Percentiles rank a stretch among this genome's conserved stretches.
phyloP scores from a whole-genome alignment of 2,797 vertebrate species.

The Phoxinus dragarum region DNA sequence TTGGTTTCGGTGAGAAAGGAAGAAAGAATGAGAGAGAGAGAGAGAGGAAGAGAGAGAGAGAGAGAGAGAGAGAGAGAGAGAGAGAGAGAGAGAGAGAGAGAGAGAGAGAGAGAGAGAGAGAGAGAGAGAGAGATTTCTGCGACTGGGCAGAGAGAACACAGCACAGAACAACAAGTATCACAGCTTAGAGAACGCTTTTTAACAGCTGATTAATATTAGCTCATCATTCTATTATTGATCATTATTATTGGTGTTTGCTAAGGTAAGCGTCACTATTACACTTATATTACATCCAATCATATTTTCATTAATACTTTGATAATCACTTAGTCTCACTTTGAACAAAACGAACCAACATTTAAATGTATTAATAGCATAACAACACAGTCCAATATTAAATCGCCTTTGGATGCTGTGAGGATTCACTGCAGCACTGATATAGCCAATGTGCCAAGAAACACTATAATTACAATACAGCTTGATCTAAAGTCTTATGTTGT shows the following conservation, averaged over 20 bases:
- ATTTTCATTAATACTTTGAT: neutral
- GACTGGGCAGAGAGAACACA: neutral
- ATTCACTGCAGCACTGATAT: neutral
- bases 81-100: neutral
- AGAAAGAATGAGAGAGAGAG: neutral
- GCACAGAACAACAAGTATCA: neutral
- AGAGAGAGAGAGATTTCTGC: neutral
- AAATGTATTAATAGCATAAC: neutral
- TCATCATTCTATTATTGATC: neutral
- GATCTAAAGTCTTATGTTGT: neutral
- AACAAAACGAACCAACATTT: neutral
- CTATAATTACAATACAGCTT: neutral
- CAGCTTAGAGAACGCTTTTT: neutral
- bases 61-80: neutral
- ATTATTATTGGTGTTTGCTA: neutral
- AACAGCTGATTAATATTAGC: neutral
- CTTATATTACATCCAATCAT: neutral
- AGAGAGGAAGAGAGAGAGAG: neutral
- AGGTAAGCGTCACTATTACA: neutral
- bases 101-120: neutral
- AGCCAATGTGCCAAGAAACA: neutral
- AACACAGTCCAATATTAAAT: neutral
- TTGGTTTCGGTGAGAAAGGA: conserved; percentile 21
- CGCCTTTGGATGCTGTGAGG: neutral
- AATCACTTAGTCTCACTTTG: neutral